These are phyloP conservation scores for Rhinophrynus dorsalis DNA, from an alignment of 2,797 vertebrate genomes.

Conservation along the genomic window DNA sequence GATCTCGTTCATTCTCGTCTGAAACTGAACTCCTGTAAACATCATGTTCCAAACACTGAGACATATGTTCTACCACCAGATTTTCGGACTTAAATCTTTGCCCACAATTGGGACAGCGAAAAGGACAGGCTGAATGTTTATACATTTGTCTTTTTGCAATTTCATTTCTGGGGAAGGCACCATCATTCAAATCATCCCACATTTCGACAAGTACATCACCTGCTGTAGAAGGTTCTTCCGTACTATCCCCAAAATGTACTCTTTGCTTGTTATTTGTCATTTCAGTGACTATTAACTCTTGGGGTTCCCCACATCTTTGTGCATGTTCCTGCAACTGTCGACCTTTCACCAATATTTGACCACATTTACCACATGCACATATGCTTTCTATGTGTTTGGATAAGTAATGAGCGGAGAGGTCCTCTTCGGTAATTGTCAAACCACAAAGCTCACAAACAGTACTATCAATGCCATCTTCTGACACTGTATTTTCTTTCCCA, in stretches of 20 bases:
- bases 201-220: conserved; percentile 77
- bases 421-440: conserved; percentile 80
- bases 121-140: conserved; percentile 77
- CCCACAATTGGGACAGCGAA: conserved; percentile 89
- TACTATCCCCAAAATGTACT: conserved; percentile 79
- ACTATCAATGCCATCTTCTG: conserved; percentile 63
- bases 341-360: conserved; percentile 93
- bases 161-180: conserved; percentile 68
- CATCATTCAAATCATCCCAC: conserved; percentile 72
- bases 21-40: conserved; percentile 80
- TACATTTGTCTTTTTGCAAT: conserved; percentile 72
- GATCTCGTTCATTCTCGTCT: conserved; percentile 86
- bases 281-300: conserved; percentile 80
- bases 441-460: conserved; percentile 90
- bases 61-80: conserved; percentile 86
- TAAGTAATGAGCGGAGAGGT: conserved; percentile 90
- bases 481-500: conserved; percentile 59
- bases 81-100: conserved; percentile 87
- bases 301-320: conserved; percentile 88
- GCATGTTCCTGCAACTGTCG: conserved; percentile 95
- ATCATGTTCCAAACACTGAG: conserved; percentile 88
- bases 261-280: conserved; percentile 79
- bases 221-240: conserved; percentile 71
- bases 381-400: conserved; percentile 95
- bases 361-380: conserved; percentile 94